A percentile compares a stretch with the other conserved stretches of the same genome.
These are phyloP conservation scores for Elegia similella DNA, from an alignment of 2,888 invertebrate genomes.

Conservation along the genomic window DNA sequence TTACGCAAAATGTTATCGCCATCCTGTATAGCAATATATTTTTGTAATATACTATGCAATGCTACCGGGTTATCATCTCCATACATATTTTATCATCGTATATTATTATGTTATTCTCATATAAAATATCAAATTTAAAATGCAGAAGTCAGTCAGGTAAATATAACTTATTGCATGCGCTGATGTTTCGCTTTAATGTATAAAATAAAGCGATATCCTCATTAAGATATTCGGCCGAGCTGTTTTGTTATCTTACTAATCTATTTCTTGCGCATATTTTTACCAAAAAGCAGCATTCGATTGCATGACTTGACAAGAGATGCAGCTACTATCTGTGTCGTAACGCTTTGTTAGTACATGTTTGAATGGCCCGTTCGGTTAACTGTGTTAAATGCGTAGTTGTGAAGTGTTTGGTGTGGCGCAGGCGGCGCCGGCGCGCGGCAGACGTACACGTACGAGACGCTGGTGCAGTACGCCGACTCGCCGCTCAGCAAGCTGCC, in stretches of 20 bases:
- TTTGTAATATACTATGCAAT: neutral
- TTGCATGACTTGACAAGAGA: neutral
- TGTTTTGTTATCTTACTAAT: constrained; percentile 1
- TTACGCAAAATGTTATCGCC: too few relatives aligned
- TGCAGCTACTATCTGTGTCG: neutral
- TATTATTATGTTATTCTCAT: constrained; percentile 13
- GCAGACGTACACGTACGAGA: constrained; percentile 77
- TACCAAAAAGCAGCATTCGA: neutral
- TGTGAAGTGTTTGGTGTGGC: neutral
- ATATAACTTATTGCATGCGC: constrained; percentile 29
- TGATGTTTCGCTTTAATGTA: constrained; percentile 21
- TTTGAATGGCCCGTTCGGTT: too few relatives aligned
- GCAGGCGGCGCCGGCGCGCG: constrained; percentile 56
- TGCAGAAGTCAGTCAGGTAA: constrained; percentile 68
- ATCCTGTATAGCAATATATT: neutral
- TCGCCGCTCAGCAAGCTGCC: constrained; percentile 80
- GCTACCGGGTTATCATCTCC: constrained; percentile 2
- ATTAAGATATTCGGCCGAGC: constrained; percentile 3
- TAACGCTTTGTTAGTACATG: constrained; percentile 9
- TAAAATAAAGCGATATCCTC: constrained; percentile 9
- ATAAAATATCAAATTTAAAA: constrained; percentile 27
- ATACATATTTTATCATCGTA: constrained; percentile 12
- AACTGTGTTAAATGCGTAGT: too few relatives aligned
- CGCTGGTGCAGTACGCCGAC: constrained; percentile 79
- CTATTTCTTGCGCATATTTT: neutral